Conservation (phyloP, 2,797 vertebrate species). For the Pantherophis alleghaniensis region DNA sequence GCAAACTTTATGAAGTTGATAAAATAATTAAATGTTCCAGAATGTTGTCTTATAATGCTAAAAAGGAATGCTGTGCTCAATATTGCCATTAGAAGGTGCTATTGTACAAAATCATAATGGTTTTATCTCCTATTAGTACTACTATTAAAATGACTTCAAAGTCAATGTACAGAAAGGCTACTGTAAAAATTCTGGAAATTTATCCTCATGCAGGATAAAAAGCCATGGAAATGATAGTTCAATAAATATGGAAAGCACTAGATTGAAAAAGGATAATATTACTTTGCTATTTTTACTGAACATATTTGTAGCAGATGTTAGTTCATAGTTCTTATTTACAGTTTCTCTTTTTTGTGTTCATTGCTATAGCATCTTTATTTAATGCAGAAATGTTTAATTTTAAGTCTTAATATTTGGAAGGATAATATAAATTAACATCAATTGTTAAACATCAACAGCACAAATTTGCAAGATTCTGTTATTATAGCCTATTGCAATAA, state of each 20-base stretch:
- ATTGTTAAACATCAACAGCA: not conserved
- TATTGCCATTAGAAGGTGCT: conserved; percentile 59
- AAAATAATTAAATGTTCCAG: not conserved
- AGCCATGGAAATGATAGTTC: not conserved
- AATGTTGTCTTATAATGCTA: not conserved
- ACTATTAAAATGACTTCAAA: not conserved
- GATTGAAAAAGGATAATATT: conserved; percentile 5
- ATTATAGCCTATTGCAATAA: not conserved
- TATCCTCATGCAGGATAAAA: not conserved
- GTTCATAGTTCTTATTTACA: conserved; percentile 21
- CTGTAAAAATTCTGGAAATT: not conserved
- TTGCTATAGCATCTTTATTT: conserved; percentile 9
- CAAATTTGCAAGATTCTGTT: not conserved
- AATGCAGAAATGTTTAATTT: conserved; percentile 25
- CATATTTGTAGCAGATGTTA: conserved; percentile 48
- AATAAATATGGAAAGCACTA: not conserved
- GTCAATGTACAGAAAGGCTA: not conserved
- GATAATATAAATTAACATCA: not conserved
- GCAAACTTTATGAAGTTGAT: not conserved
- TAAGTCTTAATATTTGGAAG: not conserved
- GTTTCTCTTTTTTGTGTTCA: conserved; percentile 40
- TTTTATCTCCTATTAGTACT: not conserved
- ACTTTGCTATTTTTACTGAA: conserved; percentile 67
- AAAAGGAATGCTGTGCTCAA: not conserved
- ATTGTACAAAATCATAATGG: conserved; percentile 38